A percentile compares a stretch with the other conserved stretches of the same genome.
Conservation (phyloP, 2,888 invertebrate genomes). For the Leptinotarsa rubiginosa region DNA sequence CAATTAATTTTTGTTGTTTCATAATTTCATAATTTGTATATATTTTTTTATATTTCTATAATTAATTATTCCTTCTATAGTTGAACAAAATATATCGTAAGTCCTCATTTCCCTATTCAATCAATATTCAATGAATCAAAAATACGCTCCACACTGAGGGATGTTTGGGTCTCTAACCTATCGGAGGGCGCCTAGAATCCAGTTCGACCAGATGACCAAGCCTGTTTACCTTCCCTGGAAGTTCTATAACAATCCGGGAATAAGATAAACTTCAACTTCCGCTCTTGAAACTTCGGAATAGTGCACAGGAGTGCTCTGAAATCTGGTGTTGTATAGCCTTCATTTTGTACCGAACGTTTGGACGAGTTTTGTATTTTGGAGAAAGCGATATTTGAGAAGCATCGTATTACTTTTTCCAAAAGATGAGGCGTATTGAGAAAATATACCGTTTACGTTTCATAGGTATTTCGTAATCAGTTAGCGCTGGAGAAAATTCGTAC, state of each 20-base stretch:
- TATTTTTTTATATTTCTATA: too few relatives aligned
- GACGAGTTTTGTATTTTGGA: not conserved
- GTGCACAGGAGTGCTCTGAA: slow-evolving; percentile 34
- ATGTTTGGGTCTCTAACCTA: not conserved
- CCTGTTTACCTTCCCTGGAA: slow-evolving; percentile 43
- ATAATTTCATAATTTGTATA: too few relatives aligned
- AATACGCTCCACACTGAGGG: too few relatives aligned
- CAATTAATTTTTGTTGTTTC: too few relatives aligned
- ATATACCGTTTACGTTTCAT: too few relatives aligned
- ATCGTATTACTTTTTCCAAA: not conserved
- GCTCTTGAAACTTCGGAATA: slow-evolving; percentile 43
- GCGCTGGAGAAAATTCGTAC: too few relatives aligned
- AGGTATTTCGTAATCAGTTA: too few relatives aligned
- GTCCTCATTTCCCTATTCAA: too few relatives aligned
- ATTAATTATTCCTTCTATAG: too few relatives aligned
- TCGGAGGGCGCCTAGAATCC: slow-evolving; percentile 35
- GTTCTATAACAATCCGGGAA: slow-evolving; percentile 40
- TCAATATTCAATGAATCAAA: too few relatives aligned
- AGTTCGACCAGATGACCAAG: slow-evolving; percentile 35
- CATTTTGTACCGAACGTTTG: slow-evolving; percentile 20
- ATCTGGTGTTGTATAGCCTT: slow-evolving; percentile 43
- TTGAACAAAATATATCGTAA: too few relatives aligned
- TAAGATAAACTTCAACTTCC: slow-evolving; percentile 44
- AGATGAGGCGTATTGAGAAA: too few relatives aligned
- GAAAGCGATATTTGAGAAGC: not conserved